Evolutionary conservation across 2,113 vertebrate species (phyloP).

Genomic region (Nannospalax galili): DNA sequence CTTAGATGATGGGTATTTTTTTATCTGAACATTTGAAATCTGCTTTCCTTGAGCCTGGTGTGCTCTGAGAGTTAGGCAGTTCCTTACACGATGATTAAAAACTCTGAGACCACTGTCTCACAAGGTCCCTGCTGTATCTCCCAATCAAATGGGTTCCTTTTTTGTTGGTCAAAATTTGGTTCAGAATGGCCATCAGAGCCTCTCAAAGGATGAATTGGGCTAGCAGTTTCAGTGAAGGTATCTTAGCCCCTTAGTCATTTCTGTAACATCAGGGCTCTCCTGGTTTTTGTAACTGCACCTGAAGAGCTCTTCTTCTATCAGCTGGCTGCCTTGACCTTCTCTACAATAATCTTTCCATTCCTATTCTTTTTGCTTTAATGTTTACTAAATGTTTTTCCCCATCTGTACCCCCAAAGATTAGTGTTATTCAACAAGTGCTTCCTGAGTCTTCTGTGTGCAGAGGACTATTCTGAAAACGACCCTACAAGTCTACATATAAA

Average conservation of each 20-base stretch:
- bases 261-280: not conserved
- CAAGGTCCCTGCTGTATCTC: not conserved
- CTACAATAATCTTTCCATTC: not conserved
- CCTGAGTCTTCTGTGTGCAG: not conserved
- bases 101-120: not conserved
- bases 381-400: constrained; percentile 10
- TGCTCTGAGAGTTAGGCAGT: not conserved
- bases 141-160: not conserved
- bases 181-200: not conserved
- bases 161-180: not conserved
- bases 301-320: not conserved
- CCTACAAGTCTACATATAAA: not conserved
- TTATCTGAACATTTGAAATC: not conserved
- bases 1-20: not conserved
- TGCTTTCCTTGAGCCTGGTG: not conserved
- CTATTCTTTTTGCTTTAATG: constrained; percentile 15
- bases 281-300: not conserved
- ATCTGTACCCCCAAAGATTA: not conserved
- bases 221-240: not conserved
- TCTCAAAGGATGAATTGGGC: not conserved
- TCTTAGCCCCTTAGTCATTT: not conserved
- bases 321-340: not conserved
- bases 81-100: not conserved
- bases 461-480: not conserved
- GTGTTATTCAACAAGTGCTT: not conserved